A percentile compares a stretch with the other conserved stretches of the same genome.
phyloP scores from a whole-genome alignment of 2,113 vertebrate species.

The Pelecanus crispus region DNA sequence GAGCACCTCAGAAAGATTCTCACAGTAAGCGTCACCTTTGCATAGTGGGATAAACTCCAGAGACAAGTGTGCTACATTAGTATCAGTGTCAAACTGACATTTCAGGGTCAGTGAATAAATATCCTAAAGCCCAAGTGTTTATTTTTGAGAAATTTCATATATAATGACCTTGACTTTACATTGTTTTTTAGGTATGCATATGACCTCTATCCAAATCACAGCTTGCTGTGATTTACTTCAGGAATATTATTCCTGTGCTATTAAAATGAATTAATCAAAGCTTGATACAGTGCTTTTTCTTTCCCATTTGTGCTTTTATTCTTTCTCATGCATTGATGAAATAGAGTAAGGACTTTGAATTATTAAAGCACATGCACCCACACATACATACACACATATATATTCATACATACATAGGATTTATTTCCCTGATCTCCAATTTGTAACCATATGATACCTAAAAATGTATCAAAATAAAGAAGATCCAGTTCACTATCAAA shows the following conservation, averaged over 20 bases:
- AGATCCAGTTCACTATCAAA: neutral
- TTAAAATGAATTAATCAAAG: conserved; percentile 36
- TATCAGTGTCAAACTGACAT: conserved; percentile 63
- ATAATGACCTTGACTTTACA: conserved; percentile 50
- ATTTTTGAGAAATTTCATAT: conserved; percentile 52
- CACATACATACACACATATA: neutral
- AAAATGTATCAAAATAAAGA: neutral
- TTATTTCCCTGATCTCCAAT: neutral
- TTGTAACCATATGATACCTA: neutral
- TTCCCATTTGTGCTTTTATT: neutral
- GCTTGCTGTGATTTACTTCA: conserved; percentile 15
- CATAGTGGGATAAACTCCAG: conserved; percentile 25
- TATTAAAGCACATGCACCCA: neutral
- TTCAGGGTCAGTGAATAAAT: conserved; percentile 73
- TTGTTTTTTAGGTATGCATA: neutral
- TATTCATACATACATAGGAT: neutral
- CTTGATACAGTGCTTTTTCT: neutral
- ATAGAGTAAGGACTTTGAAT: neutral
- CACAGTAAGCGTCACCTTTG: conserved; percentile 24
- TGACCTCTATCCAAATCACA: conserved; percentile 19
- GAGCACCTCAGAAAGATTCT: conserved; percentile 27
- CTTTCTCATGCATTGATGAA: neutral
- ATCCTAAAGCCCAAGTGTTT: conserved; percentile 59
- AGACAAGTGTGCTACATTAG: conserved; percentile 50
- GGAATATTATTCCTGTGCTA: neutral